Evolutionary conservation across 1,140 invertebrate species (phyloP), one percentile per base, ranked within the genome.

Genomic region (Metopolophium dirhodum): DNA sequence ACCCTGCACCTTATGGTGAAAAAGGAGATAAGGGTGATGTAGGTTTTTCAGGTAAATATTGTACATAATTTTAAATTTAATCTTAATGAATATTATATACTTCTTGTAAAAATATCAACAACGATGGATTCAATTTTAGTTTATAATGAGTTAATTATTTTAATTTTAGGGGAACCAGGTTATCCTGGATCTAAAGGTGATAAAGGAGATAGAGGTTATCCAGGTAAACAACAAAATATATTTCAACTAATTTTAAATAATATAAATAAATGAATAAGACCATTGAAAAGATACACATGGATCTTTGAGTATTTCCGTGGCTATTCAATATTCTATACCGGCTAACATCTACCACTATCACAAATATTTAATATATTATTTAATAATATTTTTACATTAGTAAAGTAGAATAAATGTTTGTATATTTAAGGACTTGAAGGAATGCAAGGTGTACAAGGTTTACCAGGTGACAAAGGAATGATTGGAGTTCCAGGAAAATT

Each of bases 401-500:
- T 47, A n/a, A n/a, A 47, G 23, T 7, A 3, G 30, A 49, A n/a
- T 49, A 14, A 20, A 35, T 82, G 23, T 30, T 68, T 57, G 18
- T 68, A 7, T 45, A 57, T 85, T 93, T 49, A 37, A 93, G 91
- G 94, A 8, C 94, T 94, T 83, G 41, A 94, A 68, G 96, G 96
- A 68, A 94, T 95, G 68, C 92, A 93, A 6, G 96, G 96, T 95
- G 8, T 95, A 26, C 97, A 97, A 95, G 97, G 97, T 83, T 95
- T 95, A 77, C 94, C 95, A 90, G 97, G 97, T 30, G 95, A 95
- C 23, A 94, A 94, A 94, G 95, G 95, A 61, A 95, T 96, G 20
- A 95, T 96, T 94, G 97, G 97, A 30, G 94, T 96, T n/a, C 96
- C 96, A 11, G 97, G 97, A 30, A 95, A 96, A n/a, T 95, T 96